phyloP scores from a whole-genome alignment of 2,797 vertebrate genomes.

The Alca torda region DNA sequence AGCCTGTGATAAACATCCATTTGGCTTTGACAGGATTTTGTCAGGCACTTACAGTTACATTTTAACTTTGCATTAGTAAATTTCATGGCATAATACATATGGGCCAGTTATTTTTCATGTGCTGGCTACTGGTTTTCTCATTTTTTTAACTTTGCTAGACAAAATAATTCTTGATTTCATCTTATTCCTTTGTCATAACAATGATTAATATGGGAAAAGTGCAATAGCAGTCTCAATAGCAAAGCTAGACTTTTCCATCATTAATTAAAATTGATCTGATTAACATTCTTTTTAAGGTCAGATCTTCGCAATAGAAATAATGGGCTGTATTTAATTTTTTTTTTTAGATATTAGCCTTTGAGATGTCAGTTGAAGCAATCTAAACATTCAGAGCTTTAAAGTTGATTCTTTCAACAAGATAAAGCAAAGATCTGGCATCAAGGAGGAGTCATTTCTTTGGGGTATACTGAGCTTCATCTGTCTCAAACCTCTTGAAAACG shows the following conservation, averaged over 20 bases:
- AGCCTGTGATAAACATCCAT: not conserved
- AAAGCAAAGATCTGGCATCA: constrained; percentile 48
- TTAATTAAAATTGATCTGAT: constrained; percentile 37
- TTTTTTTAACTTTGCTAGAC: not conserved
- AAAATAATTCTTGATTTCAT: not conserved
- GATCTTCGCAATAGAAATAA: constrained; percentile 18
- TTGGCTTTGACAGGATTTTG: not conserved
- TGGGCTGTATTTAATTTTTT: not conserved
- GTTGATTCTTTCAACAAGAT: constrained; percentile 55
- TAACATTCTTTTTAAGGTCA: not conserved
- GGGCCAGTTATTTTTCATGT: not conserved
- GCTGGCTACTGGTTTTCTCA: not conserved
- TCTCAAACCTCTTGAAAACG: constrained; percentile 68
- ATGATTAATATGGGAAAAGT: not conserved
- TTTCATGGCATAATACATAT: not conserved
- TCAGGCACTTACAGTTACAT: not conserved
- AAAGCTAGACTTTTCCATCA: not conserved
- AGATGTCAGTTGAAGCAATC: constrained; percentile 41
- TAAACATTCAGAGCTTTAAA: constrained; percentile 50
- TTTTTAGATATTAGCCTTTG: constrained; percentile 41
- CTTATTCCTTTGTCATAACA: not conserved
- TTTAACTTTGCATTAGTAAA: not conserved
- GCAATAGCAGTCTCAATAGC: not conserved
- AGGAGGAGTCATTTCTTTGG: constrained; percentile 56
- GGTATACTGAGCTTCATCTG: constrained; percentile 16